Percentiles rank a stretch among this genome's conserved stretches.
These are phyloP conservation scores for Anser cygnoides DNA, from an alignment of 2,113 vertebrate genomes.

Conservation along the genomic window DNA sequence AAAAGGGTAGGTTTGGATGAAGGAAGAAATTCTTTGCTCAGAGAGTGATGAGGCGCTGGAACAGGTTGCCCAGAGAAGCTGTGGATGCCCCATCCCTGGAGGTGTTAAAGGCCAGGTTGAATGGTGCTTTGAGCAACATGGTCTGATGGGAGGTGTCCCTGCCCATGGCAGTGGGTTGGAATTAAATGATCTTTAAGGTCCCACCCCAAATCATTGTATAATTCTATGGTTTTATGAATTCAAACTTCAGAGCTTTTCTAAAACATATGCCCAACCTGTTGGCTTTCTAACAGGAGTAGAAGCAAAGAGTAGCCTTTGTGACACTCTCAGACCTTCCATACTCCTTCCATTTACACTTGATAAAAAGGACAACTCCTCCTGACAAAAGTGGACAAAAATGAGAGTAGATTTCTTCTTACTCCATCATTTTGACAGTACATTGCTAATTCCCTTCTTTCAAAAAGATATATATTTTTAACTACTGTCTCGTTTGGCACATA, in stretches of 20 bases:
- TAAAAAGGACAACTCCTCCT: not conserved
- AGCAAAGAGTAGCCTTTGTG: not conserved
- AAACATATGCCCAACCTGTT: not conserved
- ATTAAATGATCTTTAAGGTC: not conserved
- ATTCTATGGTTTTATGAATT: not conserved
- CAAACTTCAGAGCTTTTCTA: not conserved
- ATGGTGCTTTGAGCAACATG: not conserved
- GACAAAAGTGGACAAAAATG: not conserved
- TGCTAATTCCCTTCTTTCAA: not conserved
- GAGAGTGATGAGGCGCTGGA: not conserved
- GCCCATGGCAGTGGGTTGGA: not conserved
- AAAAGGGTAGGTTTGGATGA: not conserved
- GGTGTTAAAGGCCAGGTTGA: not conserved
- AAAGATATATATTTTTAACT: not conserved
- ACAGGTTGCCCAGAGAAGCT: not conserved
- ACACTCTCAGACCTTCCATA: not conserved
- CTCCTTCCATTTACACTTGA: not conserved
- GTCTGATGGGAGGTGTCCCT: not conserved
- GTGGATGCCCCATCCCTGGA: not conserved
- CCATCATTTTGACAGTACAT: not conserved
- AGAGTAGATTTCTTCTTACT: not conserved
- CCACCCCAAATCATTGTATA: not conserved
- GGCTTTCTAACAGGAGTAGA: not conserved
- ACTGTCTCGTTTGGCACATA: not conserved
- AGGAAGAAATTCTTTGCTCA: not conserved